A percentile compares a stretch with the other conserved stretches of the same genome.
These are phyloP conservation scores for Sesamia inferens DNA, from an alignment of 2,888 invertebrate genomes.

Conservation along the genomic window DNA sequence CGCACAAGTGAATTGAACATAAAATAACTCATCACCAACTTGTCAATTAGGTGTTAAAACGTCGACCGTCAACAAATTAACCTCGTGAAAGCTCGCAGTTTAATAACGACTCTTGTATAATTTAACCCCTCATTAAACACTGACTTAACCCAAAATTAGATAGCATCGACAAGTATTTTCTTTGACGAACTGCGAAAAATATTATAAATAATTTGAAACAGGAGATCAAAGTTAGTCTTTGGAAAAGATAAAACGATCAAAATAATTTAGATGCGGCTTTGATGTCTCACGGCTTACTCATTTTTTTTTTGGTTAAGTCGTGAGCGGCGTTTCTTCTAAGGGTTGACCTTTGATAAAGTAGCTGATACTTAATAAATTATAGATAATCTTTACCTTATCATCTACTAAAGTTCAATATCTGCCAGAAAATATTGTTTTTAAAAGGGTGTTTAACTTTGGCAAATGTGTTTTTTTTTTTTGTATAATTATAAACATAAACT, in stretches of 20 bases:
- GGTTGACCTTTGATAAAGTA: slow-evolving; percentile 62
- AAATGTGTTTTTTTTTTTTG: no score
- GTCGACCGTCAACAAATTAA: background rate
- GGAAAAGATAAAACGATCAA: slow-evolving; percentile 63
- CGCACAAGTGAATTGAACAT: background rate
- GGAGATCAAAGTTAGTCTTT: slow-evolving; percentile 65
- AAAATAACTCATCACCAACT: background rate
- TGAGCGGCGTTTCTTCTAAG: slow-evolving; percentile 45
- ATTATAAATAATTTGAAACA: slow-evolving; percentile 47
- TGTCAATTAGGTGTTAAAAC: background rate
- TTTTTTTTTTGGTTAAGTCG: slow-evolving; percentile 54
- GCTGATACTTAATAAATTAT: slow-evolving; percentile 52
- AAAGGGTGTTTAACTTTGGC: no score
- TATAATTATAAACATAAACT: no score
- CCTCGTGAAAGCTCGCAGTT: background rate
- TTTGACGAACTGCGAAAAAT: slow-evolving; percentile 42
- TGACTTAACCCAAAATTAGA: slow-evolving; percentile 51
- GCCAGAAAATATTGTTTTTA: no score
- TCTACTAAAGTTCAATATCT: background rate
- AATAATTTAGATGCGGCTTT: slow-evolving; percentile 66
- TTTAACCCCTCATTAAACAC: slow-evolving; percentile 34
- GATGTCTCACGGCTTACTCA: slow-evolving; percentile 63
- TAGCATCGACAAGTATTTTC: slow-evolving; percentile 49
- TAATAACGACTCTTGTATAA: slow-evolving; percentile 12
- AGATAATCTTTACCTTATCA: slow-evolving; percentile 19